Conservation (phyloP, 2,113 vertebrate species). For the Ictalurus punctatus region DNA sequence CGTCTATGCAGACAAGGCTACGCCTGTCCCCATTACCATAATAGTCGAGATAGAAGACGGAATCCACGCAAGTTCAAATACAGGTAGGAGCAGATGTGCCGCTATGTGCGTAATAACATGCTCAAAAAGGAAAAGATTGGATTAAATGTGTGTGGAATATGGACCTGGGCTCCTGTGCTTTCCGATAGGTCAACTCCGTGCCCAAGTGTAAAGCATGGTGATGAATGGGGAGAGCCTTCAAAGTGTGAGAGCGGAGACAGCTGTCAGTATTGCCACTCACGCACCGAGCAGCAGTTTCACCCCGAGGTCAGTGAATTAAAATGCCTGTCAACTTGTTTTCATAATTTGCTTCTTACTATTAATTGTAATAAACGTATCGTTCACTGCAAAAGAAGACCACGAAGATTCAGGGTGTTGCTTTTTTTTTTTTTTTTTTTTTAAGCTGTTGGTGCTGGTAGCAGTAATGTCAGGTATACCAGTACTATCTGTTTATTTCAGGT, state of each 20-base stretch:
- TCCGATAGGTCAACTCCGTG: constrained; percentile 85
- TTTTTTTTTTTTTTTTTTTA: background rate
- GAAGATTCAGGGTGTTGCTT: background rate
- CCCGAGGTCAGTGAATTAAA: constrained; percentile 78
- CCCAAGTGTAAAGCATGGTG: constrained; percentile 88
- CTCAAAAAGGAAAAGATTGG: background rate
- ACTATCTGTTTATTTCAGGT: background rate
- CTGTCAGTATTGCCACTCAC: constrained; percentile 91
- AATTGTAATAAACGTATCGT: too few relatives aligned
- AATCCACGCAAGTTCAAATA: constrained; percentile 89
- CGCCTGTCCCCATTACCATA: constrained; percentile 91
- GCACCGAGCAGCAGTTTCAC: constrained; percentile 92
- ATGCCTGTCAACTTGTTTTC: too few relatives aligned
- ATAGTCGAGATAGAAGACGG: constrained; percentile 85
- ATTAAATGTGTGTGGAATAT: background rate
- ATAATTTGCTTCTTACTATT: too few relatives aligned
- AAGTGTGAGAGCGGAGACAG: constrained; percentile 85
- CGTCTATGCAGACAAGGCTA: constrained; percentile 92
- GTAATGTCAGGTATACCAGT: background rate
- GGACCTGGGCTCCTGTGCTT: background rate
- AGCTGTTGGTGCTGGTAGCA: background rate
- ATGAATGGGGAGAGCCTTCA: constrained; percentile 91
- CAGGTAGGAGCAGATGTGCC: constrained; percentile 69
- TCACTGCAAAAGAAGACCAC: too few relatives aligned
- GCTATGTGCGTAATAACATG: background rate